phyloP scores from a whole-genome alignment of 2,113 vertebrate genomes.

The Nansenia antarctica region DNA sequence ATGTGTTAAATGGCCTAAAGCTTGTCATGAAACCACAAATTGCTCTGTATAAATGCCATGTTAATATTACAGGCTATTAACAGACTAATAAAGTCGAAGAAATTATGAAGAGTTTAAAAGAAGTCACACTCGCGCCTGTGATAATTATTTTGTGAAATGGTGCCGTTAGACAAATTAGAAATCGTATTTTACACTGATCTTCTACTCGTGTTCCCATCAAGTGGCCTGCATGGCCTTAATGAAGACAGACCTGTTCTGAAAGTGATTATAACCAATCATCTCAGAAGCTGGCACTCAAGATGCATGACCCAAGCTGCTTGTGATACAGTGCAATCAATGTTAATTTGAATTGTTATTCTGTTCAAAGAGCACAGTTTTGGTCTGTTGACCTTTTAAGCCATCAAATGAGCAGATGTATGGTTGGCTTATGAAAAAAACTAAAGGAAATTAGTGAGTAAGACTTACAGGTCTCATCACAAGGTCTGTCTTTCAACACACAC shows the following conservation, averaged over 20 bases:
- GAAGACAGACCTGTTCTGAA: constrained; percentile 18
- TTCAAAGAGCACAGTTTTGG: neutral
- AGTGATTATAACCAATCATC: constrained; percentile 4
- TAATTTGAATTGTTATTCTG: neutral
- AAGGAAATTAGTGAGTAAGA: neutral
- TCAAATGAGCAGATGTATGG: neutral
- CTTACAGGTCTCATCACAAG: neutral
- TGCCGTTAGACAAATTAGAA: constrained; percentile 33
- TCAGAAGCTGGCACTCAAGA: neutral
- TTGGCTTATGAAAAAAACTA: neutral
- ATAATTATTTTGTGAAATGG: constrained; percentile 40
- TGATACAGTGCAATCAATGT: neutral
- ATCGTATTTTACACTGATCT: constrained; percentile 1
- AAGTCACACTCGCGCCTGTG: constrained; percentile 8
- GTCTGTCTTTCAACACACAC: neutral
- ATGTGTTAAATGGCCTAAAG: constrained; percentile 43
- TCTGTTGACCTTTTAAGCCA: neutral
- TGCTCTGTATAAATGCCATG: constrained; percentile 35
- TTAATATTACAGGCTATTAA: constrained; percentile 53
- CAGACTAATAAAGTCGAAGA: constrained; percentile 38
- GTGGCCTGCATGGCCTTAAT: constrained; percentile 21
- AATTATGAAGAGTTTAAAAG: constrained; percentile 5
- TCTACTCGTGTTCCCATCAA: neutral
- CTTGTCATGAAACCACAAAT: constrained; percentile 40
- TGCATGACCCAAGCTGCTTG: constrained; percentile 10